Percentiles rank a stretch among this genome's conserved stretches.
phyloP scores from a whole-genome alignment of 2,888 invertebrate genomes.

The Drosophila flavopinicola region DNA sequence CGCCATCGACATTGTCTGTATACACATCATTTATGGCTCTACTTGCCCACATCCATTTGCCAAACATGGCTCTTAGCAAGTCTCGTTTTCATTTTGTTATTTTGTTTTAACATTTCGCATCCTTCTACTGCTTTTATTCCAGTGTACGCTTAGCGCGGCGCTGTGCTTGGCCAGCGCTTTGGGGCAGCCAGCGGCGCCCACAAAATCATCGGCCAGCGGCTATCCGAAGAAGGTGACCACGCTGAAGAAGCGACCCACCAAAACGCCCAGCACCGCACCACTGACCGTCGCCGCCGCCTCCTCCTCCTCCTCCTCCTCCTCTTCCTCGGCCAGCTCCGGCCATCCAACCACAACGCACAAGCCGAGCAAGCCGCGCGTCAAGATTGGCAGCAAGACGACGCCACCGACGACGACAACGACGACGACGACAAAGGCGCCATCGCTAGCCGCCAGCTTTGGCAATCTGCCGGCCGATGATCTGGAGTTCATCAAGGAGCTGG shows the following conservation, averaged over 20 bases:
- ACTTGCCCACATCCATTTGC: not conserved
- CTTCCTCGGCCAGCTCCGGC: slow-evolving; percentile 3
- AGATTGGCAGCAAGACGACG: slow-evolving; percentile 30
- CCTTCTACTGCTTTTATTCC: slow-evolving; percentile 30
- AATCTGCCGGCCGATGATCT: slow-evolving; percentile 82
- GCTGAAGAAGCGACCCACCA: slow-evolving; percentile 77
- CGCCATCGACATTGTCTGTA: too few species aligned
- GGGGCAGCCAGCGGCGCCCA: slow-evolving; percentile 36
- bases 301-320: slow-evolving; percentile 12
- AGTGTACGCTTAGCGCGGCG: slow-evolving; percentile 60
- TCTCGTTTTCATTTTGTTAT: too few species aligned
- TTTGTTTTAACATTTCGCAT: not conserved
- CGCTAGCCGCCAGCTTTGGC: slow-evolving; percentile 76
- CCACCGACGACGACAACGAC: slow-evolving; percentile 41
- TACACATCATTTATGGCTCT: slow-evolving; percentile 1
- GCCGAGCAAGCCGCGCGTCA: slow-evolving; percentile 68
- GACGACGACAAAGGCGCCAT: slow-evolving; percentile 39
- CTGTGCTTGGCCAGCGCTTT: slow-evolving; percentile 55
- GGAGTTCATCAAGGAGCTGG: slow-evolving; percentile 84
- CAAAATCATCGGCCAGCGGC: slow-evolving; percentile 40
- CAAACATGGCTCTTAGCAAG: not conserved
- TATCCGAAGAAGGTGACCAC: slow-evolving; percentile 83
- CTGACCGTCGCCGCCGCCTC: too few species aligned
- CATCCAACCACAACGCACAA: slow-evolving; percentile 48
- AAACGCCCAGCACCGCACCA: slow-evolving; percentile 60